Base-by-base conservation (phyloP, 1,140 invertebrate species). In the Drosophila mayri region DNA sequence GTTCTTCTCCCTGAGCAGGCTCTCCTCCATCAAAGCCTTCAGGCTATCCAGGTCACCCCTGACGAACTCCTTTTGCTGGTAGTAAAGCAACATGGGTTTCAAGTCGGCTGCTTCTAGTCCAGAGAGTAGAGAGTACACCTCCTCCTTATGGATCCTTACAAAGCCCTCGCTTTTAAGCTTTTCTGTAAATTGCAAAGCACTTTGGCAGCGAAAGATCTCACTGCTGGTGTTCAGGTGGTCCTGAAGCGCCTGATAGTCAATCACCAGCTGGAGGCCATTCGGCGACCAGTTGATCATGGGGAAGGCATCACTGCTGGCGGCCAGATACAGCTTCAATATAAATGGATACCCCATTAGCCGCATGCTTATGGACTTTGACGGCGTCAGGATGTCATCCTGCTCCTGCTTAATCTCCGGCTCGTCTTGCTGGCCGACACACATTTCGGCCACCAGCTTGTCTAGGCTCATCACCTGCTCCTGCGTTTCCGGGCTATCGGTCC, bases 181-280 rank as follows among this genome's bases (percentile, higher is more conserved):
- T 0, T 10, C 16, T 7, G 12, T 22, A 20, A 88, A 85, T 20
- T 88, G 67, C 18, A 18, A 0, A 1, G 71, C n/a, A 40, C 32
- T 85, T 11, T 11, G 54, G 10, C 54, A 40, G 3, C 37, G 41
- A 18, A 88, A 88, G 1, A 88, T 47, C n/a, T 49, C 35, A 2
- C 54, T 30, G 6, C 9, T 20, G 14, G 66, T 35, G 14, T 18
- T 12, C 38, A 88, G 50, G 41, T 88, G 63, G 9, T 76, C 32
- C 66, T 88, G 85, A 57, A 88, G 9, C 0, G 46, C 68, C 28
- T 40, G 1, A 41, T 90, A 85, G 2, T 79, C 41, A 35, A 88
- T 4, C 9, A 61, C 37, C 52, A 90, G n/a, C 8, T 63, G 46
- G 11, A 16, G 6, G 1, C 70, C 81, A 32, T 35, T 25, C 0